A percentile compares a stretch with the other conserved stretches of the same genome.
Conservation (phyloP, 2,888 invertebrate genomes). For the Dioctria rufipes region DNA sequence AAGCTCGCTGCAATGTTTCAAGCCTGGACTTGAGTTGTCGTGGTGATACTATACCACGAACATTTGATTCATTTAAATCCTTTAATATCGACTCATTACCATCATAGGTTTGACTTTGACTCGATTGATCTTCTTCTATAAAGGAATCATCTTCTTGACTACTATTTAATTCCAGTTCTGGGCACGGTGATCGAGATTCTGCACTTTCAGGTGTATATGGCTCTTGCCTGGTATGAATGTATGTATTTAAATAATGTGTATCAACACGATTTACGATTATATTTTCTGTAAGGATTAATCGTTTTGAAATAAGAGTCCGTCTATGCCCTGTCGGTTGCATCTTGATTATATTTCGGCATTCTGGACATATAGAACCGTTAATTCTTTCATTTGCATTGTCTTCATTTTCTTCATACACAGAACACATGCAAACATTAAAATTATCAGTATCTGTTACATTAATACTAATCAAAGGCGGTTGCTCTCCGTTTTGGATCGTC, state of each 20-base stretch:
- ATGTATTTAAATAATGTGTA: conserved; percentile 71
- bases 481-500: background rate
- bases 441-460: conserved; percentile 74
- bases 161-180: conserved; percentile 66
- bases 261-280: conserved; percentile 75
- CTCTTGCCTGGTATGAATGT: conserved; percentile 72
- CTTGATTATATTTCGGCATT: conserved; percentile 67
- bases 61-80: conserved; percentile 37
- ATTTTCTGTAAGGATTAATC: conserved; percentile 66
- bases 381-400: conserved; percentile 25
- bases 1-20: conserved; percentile 69
- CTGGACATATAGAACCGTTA: conserved; percentile 65
- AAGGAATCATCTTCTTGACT: conserved; percentile 42
- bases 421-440: conserved; percentile 67
- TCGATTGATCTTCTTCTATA: background rate
- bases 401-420: conserved; percentile 50
- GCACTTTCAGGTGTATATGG: conserved; percentile 89
- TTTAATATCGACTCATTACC: conserved; percentile 54
- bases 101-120: conserved; percentile 3
- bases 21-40: conserved; percentile 77
- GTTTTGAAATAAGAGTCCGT: conserved; percentile 68
- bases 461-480: conserved; percentile 68
- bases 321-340: conserved; percentile 65
- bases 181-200: conserved; percentile 82
- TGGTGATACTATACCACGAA: conserved; percentile 75